Conservation (phyloP, 2,888 invertebrate genomes). For the Macropis europaea region DNA sequence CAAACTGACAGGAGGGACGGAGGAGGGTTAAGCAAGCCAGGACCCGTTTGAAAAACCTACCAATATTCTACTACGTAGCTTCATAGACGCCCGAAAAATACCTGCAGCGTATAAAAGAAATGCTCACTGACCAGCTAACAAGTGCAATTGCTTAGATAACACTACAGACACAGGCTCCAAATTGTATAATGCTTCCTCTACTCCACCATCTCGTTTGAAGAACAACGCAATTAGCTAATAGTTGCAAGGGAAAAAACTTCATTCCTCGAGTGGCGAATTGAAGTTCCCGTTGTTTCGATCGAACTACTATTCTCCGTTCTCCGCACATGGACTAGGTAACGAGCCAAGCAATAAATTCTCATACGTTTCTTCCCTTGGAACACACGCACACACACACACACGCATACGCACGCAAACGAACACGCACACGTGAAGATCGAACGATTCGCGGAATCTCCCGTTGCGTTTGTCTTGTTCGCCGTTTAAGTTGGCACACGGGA, state of each 20-base stretch:
- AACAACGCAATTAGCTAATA: slow-evolving; percentile 27
- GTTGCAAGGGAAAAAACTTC: neutral
- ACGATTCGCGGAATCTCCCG: slow-evolving; percentile 9
- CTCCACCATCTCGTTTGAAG: too few species aligned
- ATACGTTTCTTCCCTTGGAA: neutral
- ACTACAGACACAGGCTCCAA: too few species aligned
- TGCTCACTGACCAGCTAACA: too few species aligned
- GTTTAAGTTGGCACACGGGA: slow-evolving; percentile 41
- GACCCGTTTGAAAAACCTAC: too few species aligned
- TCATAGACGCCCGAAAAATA: too few species aligned
- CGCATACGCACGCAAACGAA: neutral
- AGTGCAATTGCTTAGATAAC: too few species aligned
- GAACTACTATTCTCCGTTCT: slow-evolving; percentile 19
- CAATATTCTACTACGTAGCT: too few species aligned
- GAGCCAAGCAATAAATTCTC: slow-evolving; percentile 46
- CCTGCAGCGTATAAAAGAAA: too few species aligned
- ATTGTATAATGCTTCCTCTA: too few species aligned
- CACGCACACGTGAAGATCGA: neutral
- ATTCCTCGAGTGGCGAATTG: slow-evolving; percentile 15
- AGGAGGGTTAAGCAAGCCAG: too few species aligned
- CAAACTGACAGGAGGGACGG: too few species aligned
- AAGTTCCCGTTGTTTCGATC: slow-evolving; percentile 19
- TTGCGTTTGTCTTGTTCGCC: slow-evolving; percentile 32
- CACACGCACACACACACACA: neutral
- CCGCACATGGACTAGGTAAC: slow-evolving; percentile 33